Base-by-base conservation (phyloP, 2,888 invertebrate genomes). In the Hirtodrosophila trivittata region DNA sequence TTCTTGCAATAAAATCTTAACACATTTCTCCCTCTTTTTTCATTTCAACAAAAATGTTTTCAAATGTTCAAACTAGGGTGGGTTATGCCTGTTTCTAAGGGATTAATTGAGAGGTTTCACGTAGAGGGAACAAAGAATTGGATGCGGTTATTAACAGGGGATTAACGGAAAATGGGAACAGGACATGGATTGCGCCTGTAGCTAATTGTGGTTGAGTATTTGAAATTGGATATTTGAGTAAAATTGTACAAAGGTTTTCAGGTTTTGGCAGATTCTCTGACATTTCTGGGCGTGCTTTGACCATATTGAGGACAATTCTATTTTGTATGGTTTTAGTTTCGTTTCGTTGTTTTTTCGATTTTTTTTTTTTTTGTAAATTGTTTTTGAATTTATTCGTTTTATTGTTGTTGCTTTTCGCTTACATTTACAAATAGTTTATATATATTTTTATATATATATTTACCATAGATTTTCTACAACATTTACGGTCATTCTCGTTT, bases 401-500 rank as follows among this genome's bases (percentile, higher is more conserved):
- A 64, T 75, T 76, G 66, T 75, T 52, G 42, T 69, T 75, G 66
- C 71, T 41, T 46, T 72, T 82, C 46, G 75, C 86, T 82, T 82
- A 82, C 82, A 82, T 75, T 76, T 82, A 82, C 80, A 82, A 82
- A 75, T 83, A 76, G 77, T 86, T 81, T 76, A 66, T 71, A 71
- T 70, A 68, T 78, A 75, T 76, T 33, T 43, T 55, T 75, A 56
- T 66, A 39, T 65, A 38, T 78, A 84, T 83, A 84, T 80, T 81
- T 81, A 72, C 81, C 77, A 82, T 80, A 85, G 82, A 82, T 80
- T 81, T 75, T 77, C 80, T 81, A 81, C 80, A 81, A 81, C 80
- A 85, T 85, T 81, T 77, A 81, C 75, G 85, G 45, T 76, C 74
- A 74, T 73, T 68, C 60, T 56, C 71, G 33, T 63, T 51, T 77